phyloP scores from a whole-genome alignment of 2,797 vertebrate genomes.

The Eleutherodactylus coqui region DNA sequence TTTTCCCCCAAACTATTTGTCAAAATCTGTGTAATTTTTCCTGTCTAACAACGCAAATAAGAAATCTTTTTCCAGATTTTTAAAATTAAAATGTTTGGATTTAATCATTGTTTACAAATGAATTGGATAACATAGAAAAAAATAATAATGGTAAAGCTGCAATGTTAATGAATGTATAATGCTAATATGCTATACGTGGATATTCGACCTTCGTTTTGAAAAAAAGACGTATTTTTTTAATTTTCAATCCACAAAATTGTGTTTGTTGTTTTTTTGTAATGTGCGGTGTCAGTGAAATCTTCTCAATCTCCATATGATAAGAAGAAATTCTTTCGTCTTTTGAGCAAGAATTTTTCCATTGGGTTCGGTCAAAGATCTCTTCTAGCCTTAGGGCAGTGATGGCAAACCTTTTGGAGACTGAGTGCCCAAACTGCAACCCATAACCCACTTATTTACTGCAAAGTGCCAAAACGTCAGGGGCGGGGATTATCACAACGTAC shows the following conservation, averaged over 20 bases:
- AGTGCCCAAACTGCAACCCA: no score
- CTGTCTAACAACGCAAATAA: background rate
- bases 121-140: background rate
- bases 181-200: background rate
- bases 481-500: no score
- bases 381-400: slow-evolving; percentile 43
- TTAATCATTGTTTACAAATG: background rate
- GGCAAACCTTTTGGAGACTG: slow-evolving; percentile 36
- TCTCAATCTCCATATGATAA: slow-evolving; percentile 53
- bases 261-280: slow-evolving; percentile 17
- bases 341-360: slow-evolving; percentile 12
- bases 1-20: background rate
- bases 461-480: no score
- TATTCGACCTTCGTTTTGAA: slow-evolving; percentile 27
- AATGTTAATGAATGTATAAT: background rate
- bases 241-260: slow-evolving; percentile 25
- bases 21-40: background rate
- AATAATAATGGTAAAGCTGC: background rate
- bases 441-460: no score
- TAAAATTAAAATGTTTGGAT: background rate
- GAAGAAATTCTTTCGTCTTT: slow-evolving; percentile 42
- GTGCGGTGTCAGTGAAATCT: slow-evolving; percentile 42
- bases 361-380: slow-evolving; percentile 50
- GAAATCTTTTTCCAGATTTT: background rate
- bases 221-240: slow-evolving; percentile 10